These are phyloP conservation scores for Magallana angulata DNA, from an alignment of 1,140 invertebrate species.

Conservation along the genomic window DNA sequence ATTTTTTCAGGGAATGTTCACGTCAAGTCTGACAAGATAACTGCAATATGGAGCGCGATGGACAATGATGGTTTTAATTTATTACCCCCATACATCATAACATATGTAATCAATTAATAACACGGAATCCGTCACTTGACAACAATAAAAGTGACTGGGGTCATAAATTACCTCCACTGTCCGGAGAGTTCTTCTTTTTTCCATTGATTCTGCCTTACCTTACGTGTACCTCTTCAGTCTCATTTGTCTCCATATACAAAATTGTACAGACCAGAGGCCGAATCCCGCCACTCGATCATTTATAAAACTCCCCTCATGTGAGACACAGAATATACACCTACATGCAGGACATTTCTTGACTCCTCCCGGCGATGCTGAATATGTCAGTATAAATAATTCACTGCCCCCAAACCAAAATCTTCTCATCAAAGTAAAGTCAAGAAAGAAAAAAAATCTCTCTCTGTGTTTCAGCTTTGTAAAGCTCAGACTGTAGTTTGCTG, in stretches of 20 bases:
- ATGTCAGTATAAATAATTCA: constrained; percentile 23
- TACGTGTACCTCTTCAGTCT: neutral
- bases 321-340: neutral
- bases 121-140: neutral
- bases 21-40: neutral
- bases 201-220: constrained; percentile 19
- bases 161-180: constrained; percentile 6
- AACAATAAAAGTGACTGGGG: neutral
- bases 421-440: neutral
- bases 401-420: constrained; percentile 21
- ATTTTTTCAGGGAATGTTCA: too few relatives aligned
- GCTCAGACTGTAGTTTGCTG: neutral
- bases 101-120: constrained; percentile 37
- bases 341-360: neutral
- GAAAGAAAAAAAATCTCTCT: neutral
- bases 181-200: constrained; percentile 25
- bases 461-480: constrained; percentile 19
- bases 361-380: constrained; percentile 33
- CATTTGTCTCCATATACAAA: neutral
- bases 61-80: constrained; percentile 31
- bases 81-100: constrained; percentile 2
- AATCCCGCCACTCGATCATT: constrained; percentile 1
- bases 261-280: neutral
- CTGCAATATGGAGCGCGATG: neutral
- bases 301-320: constrained; percentile 9